phyloP scores from a whole-genome alignment of 2,888 invertebrate genomes.

The Cordilura impudica region DNA sequence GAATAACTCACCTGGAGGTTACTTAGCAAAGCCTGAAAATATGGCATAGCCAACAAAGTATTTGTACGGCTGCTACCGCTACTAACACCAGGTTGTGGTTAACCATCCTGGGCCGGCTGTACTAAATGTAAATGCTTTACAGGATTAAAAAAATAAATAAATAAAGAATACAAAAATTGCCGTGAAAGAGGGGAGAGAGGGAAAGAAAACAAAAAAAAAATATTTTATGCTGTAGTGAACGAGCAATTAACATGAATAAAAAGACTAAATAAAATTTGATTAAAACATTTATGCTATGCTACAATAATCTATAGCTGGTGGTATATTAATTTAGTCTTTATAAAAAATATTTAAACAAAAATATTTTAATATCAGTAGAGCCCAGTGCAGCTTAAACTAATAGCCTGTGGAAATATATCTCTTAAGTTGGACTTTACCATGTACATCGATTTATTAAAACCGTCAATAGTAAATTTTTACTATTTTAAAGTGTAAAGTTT shows the following conservation, averaged over 20 bases:
- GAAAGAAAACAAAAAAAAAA: background rate
- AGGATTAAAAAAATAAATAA: background rate
- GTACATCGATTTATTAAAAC: too few relatives aligned
- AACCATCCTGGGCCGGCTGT: constrained; percentile 75
- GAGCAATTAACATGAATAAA: background rate
- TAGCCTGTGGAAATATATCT: too few relatives aligned
- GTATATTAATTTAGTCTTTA: too few relatives aligned
- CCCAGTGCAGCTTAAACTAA: too few relatives aligned
- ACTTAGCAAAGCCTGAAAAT: constrained; percentile 84
- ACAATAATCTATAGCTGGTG: constrained; percentile 54
- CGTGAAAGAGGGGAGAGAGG: constrained; percentile 47
- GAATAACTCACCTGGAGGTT: constrained; percentile 84
- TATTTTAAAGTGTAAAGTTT: too few relatives aligned
- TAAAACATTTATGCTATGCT: constrained; percentile 64
- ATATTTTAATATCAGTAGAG: too few relatives aligned
- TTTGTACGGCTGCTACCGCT: constrained; percentile 77
- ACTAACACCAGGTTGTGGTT: constrained; percentile 76
- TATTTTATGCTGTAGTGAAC: constrained; percentile 12
- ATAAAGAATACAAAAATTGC: constrained; percentile 19
- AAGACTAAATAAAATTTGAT: background rate
- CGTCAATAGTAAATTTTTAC: too few relatives aligned
- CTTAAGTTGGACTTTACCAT: too few relatives aligned
- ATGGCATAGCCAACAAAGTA: constrained; percentile 80
- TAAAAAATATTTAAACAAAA: too few relatives aligned
- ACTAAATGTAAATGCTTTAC: constrained; percentile 75